Evolutionary conservation across 37 sponge, comb jelly and placozoan species (phyloP).

Genomic region (Mnemiopsis leidyi): DNA sequence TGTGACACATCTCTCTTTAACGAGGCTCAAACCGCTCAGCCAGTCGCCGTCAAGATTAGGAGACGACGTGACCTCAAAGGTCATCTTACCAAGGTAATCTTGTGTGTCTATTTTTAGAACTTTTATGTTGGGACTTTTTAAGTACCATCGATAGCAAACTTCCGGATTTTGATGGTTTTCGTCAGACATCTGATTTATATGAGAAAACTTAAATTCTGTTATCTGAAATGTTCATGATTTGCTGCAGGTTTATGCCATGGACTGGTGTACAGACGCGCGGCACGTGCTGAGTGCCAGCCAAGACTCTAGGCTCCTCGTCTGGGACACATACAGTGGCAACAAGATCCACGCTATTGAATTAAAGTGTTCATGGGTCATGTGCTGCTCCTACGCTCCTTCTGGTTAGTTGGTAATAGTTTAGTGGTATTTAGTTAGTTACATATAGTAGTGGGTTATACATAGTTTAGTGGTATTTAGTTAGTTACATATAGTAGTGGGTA

Average conservation of each 20-base stretch:
- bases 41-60: conserved; percentile 3
- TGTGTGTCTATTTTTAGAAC: too few relatives aligned
- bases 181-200: too few relatives aligned
- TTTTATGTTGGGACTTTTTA: too few relatives aligned
- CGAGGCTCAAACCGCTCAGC: not conserved
- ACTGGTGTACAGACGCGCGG: conserved; percentile 15
- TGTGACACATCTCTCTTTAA: not conserved
- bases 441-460: too few relatives aligned
- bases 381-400: conserved; percentile 34
- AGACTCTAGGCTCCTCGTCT: conserved; percentile 32
- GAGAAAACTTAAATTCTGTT: too few relatives aligned
- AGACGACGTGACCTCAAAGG: conserved; percentile 27
- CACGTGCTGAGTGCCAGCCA: conserved; percentile 55
- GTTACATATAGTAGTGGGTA: too few relatives aligned
- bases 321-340: conserved; percentile 55
- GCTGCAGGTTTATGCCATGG: conserved; percentile 51
- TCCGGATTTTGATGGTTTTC: too few relatives aligned
- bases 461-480: too few relatives aligned
- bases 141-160: too few relatives aligned
- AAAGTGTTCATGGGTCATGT: conserved; percentile 51
- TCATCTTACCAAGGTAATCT: conserved; percentile 57
- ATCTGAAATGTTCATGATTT: too few relatives aligned
- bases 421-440: too few relatives aligned
- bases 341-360: conserved; percentile 41
- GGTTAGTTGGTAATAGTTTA: not conserved